Evolutionary conservation across 2,797 vertebrate species (phyloP), one percentile per base, ranked within the genome.

Genomic region (Lagocephalus sceleratus): DNA sequence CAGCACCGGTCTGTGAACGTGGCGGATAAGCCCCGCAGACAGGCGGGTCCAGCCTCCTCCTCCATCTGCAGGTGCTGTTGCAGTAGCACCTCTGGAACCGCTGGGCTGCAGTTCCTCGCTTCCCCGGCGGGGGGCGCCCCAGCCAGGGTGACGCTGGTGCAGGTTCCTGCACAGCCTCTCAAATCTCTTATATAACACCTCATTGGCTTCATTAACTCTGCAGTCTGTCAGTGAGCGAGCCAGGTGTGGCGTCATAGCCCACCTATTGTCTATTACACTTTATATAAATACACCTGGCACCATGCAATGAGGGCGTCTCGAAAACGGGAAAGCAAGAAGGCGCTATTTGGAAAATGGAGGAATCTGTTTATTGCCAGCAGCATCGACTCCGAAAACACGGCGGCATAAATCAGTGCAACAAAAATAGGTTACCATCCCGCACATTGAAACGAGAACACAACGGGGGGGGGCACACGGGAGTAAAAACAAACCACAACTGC

Each of bases 401-500:
- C 16, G 20, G 66, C 66, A 45, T 63, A 54, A 71, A 60, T 83
- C 64, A 77, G 67, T 71, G 72, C 68, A 78, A 82, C 63, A 69
- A 47, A 84, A 74, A 40, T 17, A 68, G 20, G 23, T 75, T 63
- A 75, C 49, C 5, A 61, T 44, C 68, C 50, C 47, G 79, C 63
- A 82, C 77, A 75, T 56, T 68, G 56, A 81, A 85, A 68, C 48
- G 54, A 58, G 54, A 84, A 68, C 71, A 75, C 75, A 59, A 81
- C 79, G 79, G 63, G 81, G 60, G 79, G 63, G 81, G 60, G 58
- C 68, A 86, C 80, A 83, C 67, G 0, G 11, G 32, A 19, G 15
- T 84, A 48, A 87, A 88, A 76, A 88, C 55, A 71, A n/a, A n/a
- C n/a, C 63, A 85, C 54, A 71, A 77, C 82, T 77, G 75, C 75